Evolutionary conservation across 1,140 invertebrate genomes (phyloP).

Genomic region (Trachymyrmex septentrionalis): DNA sequence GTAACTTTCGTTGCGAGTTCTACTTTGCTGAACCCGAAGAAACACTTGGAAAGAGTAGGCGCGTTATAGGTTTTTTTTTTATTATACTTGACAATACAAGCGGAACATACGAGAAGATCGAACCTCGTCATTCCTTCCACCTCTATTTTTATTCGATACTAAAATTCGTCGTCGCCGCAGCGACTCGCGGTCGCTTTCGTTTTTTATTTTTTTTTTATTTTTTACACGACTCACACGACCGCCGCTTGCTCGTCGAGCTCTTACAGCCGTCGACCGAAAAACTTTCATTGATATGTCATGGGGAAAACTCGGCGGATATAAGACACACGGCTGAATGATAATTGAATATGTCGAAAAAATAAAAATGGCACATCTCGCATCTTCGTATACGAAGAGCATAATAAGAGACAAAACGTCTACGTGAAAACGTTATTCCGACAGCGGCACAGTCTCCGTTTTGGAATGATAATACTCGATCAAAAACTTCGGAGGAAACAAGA

Average conservation of each 20-base stretch:
- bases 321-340: conserved; percentile 8
- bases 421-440: conserved; percentile 1
- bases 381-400: background rate
- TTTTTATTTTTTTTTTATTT: background rate
- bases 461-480: background rate
- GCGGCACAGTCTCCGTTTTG: background rate
- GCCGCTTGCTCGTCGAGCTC: conserved; percentile 32
- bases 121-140: background rate
- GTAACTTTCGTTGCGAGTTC: conserved; percentile 42
- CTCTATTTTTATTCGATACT: background rate
- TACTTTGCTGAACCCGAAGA: conserved; percentile 2
- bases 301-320: conserved; percentile 50
- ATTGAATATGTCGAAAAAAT: conserved; percentile 3
- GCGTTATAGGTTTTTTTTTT: background rate
- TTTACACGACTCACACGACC: conserved; percentile 1
- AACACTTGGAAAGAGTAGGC: conserved; percentile 19
- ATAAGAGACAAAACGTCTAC: background rate
- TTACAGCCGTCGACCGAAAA: conserved; percentile 29
- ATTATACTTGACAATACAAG: conserved; percentile 11
- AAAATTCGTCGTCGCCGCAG: conserved; percentile 2
- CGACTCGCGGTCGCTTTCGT: background rate
- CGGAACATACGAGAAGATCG: background rate
- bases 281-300: conserved; percentile 51
- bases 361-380: conserved; percentile 3
- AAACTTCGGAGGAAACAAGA: background rate